These are phyloP conservation scores for Porites divaricata DNA, from an alignment of 92 coral and sea anemone species.

Conservation along the genomic window DNA sequence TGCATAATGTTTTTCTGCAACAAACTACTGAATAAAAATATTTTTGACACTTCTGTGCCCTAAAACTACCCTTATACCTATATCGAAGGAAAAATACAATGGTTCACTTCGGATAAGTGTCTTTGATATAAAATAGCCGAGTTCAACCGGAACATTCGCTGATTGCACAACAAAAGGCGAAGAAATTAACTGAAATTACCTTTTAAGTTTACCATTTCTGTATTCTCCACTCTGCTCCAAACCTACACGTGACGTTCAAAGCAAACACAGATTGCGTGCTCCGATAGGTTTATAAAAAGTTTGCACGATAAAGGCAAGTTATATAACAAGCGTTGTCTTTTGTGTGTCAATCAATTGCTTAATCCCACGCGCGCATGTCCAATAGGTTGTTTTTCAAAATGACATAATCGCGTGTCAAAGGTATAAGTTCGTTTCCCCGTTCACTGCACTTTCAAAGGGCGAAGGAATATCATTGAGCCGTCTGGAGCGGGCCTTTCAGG, in stretches of 20 bases:
- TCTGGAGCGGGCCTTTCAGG: constrained; percentile 1
- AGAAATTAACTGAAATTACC: no score
- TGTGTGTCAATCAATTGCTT: constrained; percentile 36
- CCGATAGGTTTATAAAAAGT: constrained; percentile 13
- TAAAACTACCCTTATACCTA: no score
- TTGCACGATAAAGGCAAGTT: constrained; percentile 14
- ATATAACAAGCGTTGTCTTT: constrained; percentile 25
- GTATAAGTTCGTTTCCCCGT: constrained; percentile 66
- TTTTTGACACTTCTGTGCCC: no score
- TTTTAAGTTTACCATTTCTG: no score
- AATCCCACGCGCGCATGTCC: constrained; percentile 15
- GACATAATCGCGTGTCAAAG: constrained; percentile 84
- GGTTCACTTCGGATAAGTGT: no score
- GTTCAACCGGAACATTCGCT: no score
- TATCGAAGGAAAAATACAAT: no score
- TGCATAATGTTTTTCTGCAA: no score
- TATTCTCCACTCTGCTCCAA: no score
- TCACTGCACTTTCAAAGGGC: constrained; percentile 37
- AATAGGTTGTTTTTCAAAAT: constrained; percentile 33
- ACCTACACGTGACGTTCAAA: not conserved
- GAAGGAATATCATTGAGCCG: not conserved
- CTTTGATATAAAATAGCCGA: no score
- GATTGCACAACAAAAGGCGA: no score
- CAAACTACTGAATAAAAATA: no score
- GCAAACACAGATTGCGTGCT: constrained; percentile 12